These are phyloP conservation scores for Zosterops borbonicus DNA, from an alignment of 2,113 vertebrate genomes.

Conservation along the genomic window DNA sequence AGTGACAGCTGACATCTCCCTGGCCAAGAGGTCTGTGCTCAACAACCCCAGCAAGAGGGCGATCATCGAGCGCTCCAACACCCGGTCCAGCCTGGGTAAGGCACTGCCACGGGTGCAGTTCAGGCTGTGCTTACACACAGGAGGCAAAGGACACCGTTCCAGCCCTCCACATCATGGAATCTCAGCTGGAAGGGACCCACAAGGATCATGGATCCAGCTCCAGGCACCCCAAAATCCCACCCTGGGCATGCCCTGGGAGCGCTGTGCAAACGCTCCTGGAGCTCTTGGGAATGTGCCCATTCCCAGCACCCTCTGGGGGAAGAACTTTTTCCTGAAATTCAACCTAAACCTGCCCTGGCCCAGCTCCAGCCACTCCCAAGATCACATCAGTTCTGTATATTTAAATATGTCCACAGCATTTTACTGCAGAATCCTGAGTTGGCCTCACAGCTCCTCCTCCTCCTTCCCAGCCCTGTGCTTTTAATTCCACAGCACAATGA, in stretches of 20 bases:
- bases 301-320: not conserved
- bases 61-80: constrained; percentile 97
- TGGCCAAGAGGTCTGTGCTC: constrained; percentile 97
- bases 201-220: no score
- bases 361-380: not conserved
- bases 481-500: not conserved
- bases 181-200: not conserved
- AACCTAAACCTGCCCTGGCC: accelerated
- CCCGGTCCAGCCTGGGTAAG: constrained; percentile 94
- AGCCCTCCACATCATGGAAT: not conserved
- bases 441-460: not conserved
- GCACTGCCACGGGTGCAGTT: accelerated
- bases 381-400: not conserved
- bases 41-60: constrained; percentile 98
- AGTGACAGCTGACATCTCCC: constrained; percentile 98
- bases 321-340: not conserved
- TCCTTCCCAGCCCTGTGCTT: not conserved
- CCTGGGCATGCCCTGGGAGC: not conserved
- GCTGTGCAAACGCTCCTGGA: accelerated
- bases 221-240: not conserved
- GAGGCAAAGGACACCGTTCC: not conserved
- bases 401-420: not conserved
- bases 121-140: accelerated
- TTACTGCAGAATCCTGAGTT: not conserved
- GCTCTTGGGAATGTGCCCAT: not conserved